Base-by-base conservation (phyloP, 53 echinoderm and acorn worm genomes). In the Paelopatides confundens region DNA sequence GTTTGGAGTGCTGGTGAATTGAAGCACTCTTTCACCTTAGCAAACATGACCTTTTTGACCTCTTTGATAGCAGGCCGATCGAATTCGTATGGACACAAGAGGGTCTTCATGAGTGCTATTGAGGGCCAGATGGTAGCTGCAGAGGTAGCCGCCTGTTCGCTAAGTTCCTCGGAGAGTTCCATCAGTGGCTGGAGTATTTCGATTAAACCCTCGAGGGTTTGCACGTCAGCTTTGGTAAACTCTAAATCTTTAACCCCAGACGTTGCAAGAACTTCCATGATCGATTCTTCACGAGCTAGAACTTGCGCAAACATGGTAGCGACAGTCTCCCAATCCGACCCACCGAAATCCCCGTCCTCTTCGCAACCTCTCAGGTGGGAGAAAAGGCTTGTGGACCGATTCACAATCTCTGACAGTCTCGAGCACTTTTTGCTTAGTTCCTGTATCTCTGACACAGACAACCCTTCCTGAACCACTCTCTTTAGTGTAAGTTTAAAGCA, bases 31-130 rank as follows among this genome's bases (percentile, higher is more conserved):
- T 67, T 31, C 30, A 67, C 35, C 7, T 31, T 67, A 32, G 68
- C 35, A 34, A 35, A 67, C 68, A 67, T 67, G 17, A 67, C 32
- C 32, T 67, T 34, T 31, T 67, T 67, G 68, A 67, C 68, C 68
- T 34, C 68, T 67, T 31, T 34, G 68, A 67, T 67, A 32, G 68
- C 4, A 7, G 32, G 33, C 13, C 30, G 13, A 31, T 67, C 68
- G 2, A 31, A 11, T 18, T 67, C 68, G 32, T 67, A 34, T 1
- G 35, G 68, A 35, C 32, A 67, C 30, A 67, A 12, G 68, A 67
- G 32, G 2, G 68, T 34, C 68, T 67, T 67, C 68, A 67, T 35
- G 14, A 67, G 35, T n/a, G 68, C 68, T 17, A 67, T 34, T 7
- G 68, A 67, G 0, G 68, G 68, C 68, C 32, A 35, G 15, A 67